Percentiles rank a stretch among this genome's conserved stretches.
phyloP scores from a whole-genome alignment of 1,140 invertebrate genomes.

The Leptinotarsa undecemlineata region DNA sequence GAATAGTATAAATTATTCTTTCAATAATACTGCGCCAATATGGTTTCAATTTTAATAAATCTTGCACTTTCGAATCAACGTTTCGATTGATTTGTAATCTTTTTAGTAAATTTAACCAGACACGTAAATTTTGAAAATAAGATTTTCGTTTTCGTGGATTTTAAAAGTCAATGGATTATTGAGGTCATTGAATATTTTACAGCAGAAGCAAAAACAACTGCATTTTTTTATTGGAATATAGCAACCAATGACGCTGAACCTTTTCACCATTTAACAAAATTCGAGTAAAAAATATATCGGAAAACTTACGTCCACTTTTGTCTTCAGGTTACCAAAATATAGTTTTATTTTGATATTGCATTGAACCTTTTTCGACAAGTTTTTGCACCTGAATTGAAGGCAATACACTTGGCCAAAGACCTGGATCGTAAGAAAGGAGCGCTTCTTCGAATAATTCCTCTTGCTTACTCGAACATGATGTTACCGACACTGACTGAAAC shows the following conservation, averaged over 20 bases:
- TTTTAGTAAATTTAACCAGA: no score
- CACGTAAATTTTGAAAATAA: no score
- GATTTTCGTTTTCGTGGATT: no score
- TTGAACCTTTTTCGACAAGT: constrained; percentile 9
- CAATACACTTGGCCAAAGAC: constrained; percentile 10
- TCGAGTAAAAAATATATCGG: constrained; percentile 1
- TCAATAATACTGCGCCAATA: constrained; percentile 37
- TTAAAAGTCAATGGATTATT: background rate
- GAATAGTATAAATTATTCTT: no score
- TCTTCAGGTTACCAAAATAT: constrained; percentile 5
- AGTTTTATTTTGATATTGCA: constrained; percentile 10
- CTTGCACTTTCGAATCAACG: background rate
- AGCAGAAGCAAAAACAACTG: constrained; percentile 27
- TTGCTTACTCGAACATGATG: constrained; percentile 22
- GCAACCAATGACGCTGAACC: constrained; percentile 15
- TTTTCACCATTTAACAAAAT: constrained; percentile 18
- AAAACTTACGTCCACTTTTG: constrained; percentile 18
- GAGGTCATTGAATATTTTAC: background rate
- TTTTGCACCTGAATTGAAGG: constrained; percentile 16
- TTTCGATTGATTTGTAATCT: constrained; percentile 1
- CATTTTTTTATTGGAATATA: constrained; percentile 21
- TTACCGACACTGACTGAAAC: constrained; percentile 11
- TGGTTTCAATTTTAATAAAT: constrained; percentile 27
- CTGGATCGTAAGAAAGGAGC: background rate
- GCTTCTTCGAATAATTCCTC: background rate